Evolutionary conservation across 2,113 vertebrate genomes (phyloP), one percentile per base, ranked within the genome.

Genomic region (Oostethus manadensis): DNA sequence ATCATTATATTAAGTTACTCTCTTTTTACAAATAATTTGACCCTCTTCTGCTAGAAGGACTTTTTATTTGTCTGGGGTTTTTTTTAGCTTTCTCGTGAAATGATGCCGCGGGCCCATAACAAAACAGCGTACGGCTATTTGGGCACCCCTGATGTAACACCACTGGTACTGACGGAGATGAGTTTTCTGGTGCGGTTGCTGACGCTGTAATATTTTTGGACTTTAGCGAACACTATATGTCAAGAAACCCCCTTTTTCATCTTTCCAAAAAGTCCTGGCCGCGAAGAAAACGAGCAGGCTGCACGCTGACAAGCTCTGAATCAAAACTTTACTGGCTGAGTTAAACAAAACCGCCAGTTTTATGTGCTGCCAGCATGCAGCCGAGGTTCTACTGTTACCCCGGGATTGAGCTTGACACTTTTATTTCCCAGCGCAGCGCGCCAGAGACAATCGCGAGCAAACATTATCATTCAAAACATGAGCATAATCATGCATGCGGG

Each of bases 181-280:
- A n/a, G n/a, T n/a, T n/a, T n/a, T n/a, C n/a, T n/a, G n/a, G n/a
- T n/a, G 26, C 6, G 8, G 55, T 51, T 20, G 26, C 51, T 56
- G 69, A 49, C 17, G 59, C 22, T 53, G 13, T 21, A 33, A 3
- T 62, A 20, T 60, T 18, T 55, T 56, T 68, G 53, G 23, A 42
- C 55, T 70, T 60, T 58, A 33, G 10, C 42, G 21, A 55, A 67
- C 40, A 35, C 58, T 64, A 33, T 22, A 10, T 18, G 21, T 73
- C 6, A 48, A 10, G 26, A 54, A 55, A 61, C 50, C 59, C 38
- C 17, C 40, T 5, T 14, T 20, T 53, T 49, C 40, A 22, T 54
- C 43, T 18, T 58, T 45, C 38, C 38, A 42, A 56, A 22, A 55
- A 48, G 40, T 35, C 50, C 54, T 44, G 18, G 29, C 46, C 45